Conservation (phyloP, 64 coral and sea anemone species). For the Platygyra sinensis region DNA sequence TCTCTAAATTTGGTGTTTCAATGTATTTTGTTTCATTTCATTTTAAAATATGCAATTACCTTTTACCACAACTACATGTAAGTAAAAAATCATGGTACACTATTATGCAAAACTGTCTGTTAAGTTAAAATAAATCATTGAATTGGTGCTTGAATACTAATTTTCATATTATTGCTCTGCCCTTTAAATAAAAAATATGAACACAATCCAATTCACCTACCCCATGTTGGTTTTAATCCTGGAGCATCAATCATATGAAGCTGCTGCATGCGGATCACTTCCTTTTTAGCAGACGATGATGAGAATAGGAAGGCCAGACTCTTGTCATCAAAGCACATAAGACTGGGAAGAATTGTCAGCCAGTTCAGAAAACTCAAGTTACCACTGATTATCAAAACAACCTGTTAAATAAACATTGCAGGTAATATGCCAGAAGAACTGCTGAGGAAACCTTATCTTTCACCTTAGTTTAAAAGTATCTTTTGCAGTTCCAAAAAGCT, state of each 20-base stretch:
- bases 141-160: background rate
- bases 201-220: constrained; percentile 23
- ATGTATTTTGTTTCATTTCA: too few species aligned
- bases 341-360: constrained; percentile 97
- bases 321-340: constrained; percentile 97
- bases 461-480: too few species aligned
- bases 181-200: background rate
- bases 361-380: constrained; percentile 99
- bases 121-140: too few species aligned
- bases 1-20: too few species aligned
- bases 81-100: too few species aligned
- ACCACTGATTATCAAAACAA: constrained; percentile 89
- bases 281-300: constrained; percentile 53
- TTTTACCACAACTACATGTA: too few species aligned
- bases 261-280: constrained; percentile 64
- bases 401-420: constrained; percentile 13
- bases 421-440: too few species aligned
- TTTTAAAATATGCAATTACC: too few species aligned
- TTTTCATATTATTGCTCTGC: background rate
- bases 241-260: constrained; percentile 33
- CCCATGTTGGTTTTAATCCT: constrained; percentile 62
- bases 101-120: too few species aligned
- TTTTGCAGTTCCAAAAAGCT: too few species aligned
- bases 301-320: constrained; percentile 81
- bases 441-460: too few species aligned